These are phyloP conservation scores for Pyxicephalus adspersus DNA, from an alignment of 2,113 vertebrate genomes.

Conservation along the genomic window DNA sequence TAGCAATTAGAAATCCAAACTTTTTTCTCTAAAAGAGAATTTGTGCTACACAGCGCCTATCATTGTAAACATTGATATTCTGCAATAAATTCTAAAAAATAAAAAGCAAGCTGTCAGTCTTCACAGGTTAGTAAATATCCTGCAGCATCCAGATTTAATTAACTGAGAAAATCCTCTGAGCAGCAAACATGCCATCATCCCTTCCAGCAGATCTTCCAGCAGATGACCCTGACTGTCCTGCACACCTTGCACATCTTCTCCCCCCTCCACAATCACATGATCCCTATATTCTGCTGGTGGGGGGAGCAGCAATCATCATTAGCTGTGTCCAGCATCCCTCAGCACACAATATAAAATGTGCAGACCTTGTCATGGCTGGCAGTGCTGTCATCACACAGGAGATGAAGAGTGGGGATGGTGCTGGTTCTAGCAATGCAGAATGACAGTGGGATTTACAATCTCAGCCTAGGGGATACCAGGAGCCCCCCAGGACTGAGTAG, in stretches of 20 bases:
- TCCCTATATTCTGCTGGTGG: neutral
- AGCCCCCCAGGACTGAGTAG: constrained; percentile 59
- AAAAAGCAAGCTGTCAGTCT: neutral
- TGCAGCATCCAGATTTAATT: neutral
- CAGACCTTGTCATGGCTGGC: neutral
- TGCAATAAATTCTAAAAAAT: no score
- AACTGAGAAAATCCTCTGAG: neutral
- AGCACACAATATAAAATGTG: neutral
- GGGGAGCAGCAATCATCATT: no score
- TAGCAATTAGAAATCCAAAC: no score
- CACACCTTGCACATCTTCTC: neutral
- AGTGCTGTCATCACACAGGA: neutral
- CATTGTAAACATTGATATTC: no score
- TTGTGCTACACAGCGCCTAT: no score
- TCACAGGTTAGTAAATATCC: neutral
- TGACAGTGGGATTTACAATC: neutral
- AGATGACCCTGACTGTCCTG: neutral
- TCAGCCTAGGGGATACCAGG: constrained; percentile 17
- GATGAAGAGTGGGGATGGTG: neutral
- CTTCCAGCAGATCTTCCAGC: neutral
- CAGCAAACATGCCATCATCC: neutral
- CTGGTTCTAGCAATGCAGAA: constrained; percentile 3
- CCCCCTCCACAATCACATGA: neutral
- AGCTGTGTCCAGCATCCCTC: neutral
- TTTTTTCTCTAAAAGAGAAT: no score